phyloP scores from a whole-genome alignment of 2,888 invertebrate genomes.

The Protophormia terraenovae region DNA sequence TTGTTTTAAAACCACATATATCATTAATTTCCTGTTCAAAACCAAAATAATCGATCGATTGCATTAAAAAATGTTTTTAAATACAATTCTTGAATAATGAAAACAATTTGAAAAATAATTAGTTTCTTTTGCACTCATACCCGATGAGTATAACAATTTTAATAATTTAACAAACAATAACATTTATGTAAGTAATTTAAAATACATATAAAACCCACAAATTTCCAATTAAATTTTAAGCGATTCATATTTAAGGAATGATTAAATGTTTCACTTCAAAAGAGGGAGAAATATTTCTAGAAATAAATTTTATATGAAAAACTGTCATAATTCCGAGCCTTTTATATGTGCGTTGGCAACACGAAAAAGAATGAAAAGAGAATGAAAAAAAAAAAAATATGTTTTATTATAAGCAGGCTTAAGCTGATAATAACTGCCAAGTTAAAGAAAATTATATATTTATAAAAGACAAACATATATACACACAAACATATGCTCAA shows the following conservation, averaged over 20 bases:
- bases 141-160: background rate
- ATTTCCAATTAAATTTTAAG: background rate
- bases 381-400: background rate
- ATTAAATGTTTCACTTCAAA: background rate
- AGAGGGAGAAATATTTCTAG: background rate
- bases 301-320: background rate
- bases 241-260: background rate
- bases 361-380: background rate
- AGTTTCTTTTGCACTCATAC: no score
- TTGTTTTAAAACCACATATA: no score
- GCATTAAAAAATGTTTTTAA: no score
- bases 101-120: no score
- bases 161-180: background rate
- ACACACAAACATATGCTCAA: background rate
- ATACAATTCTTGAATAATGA: no score
- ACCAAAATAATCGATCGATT: no score
- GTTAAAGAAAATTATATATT: background rate
- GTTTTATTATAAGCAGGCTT: slow-evolving; percentile 13
- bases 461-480: background rate
- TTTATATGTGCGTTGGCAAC: background rate
- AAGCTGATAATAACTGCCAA: background rate
- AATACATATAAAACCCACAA: background rate
- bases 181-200: background rate
- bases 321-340: slow-evolving; percentile 2
- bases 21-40: no score